Evolutionary conservation across 2,797 vertebrate genomes (phyloP), one percentile per base, ranked within the genome.

Genomic region (Chelon auratus): DNA sequence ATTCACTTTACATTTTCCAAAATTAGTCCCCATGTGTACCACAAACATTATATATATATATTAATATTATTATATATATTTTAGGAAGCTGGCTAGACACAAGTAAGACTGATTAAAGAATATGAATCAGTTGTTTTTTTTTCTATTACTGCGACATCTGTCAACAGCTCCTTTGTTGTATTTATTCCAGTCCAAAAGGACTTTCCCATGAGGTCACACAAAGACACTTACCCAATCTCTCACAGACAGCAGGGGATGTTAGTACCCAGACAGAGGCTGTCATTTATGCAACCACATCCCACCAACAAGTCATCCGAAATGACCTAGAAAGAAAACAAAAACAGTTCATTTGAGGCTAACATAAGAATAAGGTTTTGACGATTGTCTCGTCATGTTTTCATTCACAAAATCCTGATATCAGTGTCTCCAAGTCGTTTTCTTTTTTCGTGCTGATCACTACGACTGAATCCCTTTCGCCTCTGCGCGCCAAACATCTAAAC

Each of bases 131-230:
- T 78, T 76, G 74, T 80, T 87, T 86, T 86, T 65, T 33, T 33
- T 45, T 45, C 79, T 72, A 63, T 87, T 71, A 75, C 67, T 78
- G 80, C 83, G 88, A 80, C 80, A 72, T 90, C 83, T 85, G 75
- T 91, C 85, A 86, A 22, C 80, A 68, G 83, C 65, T 85, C 68
- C 77, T 91, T 87, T 85, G 86, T 87, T 87, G 75, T 81, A 81
- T 78, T 86, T 79, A 77, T 54, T 84, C 64, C 75, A 84, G 67
- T 85, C 76, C 78, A 62, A 73, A 83, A 86, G 78, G 75, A 88
- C 81, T 85, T 91, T 89, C 84, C 82, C 84, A 86, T 86, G 78
- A 89, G 83, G 79, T 89, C 81, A 89, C 81, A 18, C 82, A 81
- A 26, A 74, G 66, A 77, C 77, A 67, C 20, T 15, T 74, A 66